phyloP scores from a whole-genome alignment of 2,888 invertebrate species.

The Pseudococcus longispinus region DNA sequence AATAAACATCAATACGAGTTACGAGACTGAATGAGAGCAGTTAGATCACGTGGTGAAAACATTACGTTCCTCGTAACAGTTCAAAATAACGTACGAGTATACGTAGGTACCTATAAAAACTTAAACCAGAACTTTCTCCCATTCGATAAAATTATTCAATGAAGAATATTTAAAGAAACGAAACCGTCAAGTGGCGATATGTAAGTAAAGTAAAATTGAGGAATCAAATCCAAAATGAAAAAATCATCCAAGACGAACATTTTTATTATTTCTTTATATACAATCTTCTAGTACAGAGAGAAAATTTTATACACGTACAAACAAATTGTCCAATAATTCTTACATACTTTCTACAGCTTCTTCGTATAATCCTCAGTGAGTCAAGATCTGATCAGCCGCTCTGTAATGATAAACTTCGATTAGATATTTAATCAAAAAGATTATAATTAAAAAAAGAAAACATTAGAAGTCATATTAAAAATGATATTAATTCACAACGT shows the following conservation, averaged over 20 bases:
- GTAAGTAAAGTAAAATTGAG: background rate
- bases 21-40: background rate
- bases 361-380: background rate
- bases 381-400: background rate
- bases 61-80: background rate
- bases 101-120: too few relatives aligned
- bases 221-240: background rate
- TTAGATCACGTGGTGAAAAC: background rate
- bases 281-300: background rate
- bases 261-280: background rate
- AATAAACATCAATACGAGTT: too few relatives aligned
- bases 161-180: background rate
- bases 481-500: background rate
- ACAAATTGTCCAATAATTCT: background rate
- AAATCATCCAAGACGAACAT: background rate
- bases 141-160: background rate
- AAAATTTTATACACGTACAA: background rate
- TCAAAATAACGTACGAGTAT: background rate
- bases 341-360: background rate
- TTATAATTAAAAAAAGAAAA: background rate
- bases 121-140: background rate
- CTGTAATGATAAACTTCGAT: background rate
- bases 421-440: background rate
- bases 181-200: background rate
- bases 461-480: background rate